Evolutionary conservation across 2,888 invertebrate species (phyloP), one percentile per base, ranked within the genome.

Genomic region (Parnassius apollo): DNA sequence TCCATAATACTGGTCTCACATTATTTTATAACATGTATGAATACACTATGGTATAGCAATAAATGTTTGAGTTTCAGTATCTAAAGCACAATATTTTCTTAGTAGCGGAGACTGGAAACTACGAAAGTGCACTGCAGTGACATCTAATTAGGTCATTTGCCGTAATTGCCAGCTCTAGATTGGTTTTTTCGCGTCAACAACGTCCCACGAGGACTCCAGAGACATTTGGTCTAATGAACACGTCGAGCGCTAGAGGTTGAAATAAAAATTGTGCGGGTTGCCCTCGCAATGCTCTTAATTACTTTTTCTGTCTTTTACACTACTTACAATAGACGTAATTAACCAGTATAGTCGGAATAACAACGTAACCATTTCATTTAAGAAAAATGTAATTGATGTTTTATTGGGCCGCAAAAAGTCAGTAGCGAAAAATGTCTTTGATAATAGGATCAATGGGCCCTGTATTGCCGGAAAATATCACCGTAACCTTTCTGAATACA

Each of bases 401-500:
- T 35, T 35, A 35, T 35, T 35, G 35, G 0, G 4, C 4, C 35
- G 0, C 35, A 35, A 35, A 7, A 35, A 7, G 4, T 35, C 35
- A 35, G 35, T 7, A 35, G 35, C 35, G 35, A 35, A 35, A 35
- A 7, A 0, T 35, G 35, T 35, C 35, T 35, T 35, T 35, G 3
- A 35, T 7, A 35, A 3, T 89, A 96, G 96, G 96, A 92, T 96
- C 96, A 85, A 95, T 96, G 95, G 94, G 94, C 81, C 86, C 88
- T 68, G 94, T 95, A 69, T 94, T 95, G 65, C 97, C 97, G 62
- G 96, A 97, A 88, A 97, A 97, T 85, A 96, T 97, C 86, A 97
- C 97, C 56, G 95, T 97, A 73, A 96, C 96, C 79, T 97, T 97
- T 83, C 93, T 97, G 68, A 96, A 95, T 82, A 96, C 97, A 53